Percentiles rank a stretch among this genome's conserved stretches.
These are phyloP conservation scores for Aurelia sp. DNA, from an alignment of 30 jellyfish, hydroid and myxozoan species.

Conservation along the genomic window DNA sequence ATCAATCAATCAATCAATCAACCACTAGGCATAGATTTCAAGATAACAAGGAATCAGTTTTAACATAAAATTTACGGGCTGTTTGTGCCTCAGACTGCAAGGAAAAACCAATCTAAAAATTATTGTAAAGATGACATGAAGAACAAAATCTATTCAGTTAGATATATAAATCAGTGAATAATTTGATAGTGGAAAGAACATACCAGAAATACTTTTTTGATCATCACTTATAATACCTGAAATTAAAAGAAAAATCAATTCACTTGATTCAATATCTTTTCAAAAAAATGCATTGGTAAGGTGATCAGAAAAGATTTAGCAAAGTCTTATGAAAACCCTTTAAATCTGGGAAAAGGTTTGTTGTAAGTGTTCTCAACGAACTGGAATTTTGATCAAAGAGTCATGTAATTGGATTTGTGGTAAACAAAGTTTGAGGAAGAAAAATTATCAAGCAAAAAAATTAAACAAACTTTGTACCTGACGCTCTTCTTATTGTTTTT, in stretches of 20 bases:
- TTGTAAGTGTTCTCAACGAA: too few relatives aligned
- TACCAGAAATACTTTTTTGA: conserved; percentile 21
- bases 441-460: not conserved
- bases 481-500: not conserved
- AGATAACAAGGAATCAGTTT: too few relatives aligned
- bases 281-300: not conserved
- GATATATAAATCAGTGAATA: not conserved
- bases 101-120: too few relatives aligned
- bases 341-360: not conserved
- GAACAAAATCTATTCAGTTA: not conserved
- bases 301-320: too few relatives aligned
- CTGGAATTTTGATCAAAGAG: too few relatives aligned
- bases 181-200: not conserved
- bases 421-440: not conserved
- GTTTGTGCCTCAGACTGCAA: too few relatives aligned
- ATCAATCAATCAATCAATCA: too few relatives aligned
- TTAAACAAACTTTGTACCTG: not conserved
- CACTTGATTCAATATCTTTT: not conserved
- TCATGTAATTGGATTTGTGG: too few relatives aligned
- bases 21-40: too few relatives aligned
- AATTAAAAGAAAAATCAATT: not conserved
- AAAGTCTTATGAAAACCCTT: not conserved
- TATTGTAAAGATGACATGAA: not conserved
- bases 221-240: conserved; percentile 12
- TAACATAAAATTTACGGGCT: too few relatives aligned